Conservation (phyloP, 2,797 vertebrate genomes). For the Cottoperca gobio region DNA sequence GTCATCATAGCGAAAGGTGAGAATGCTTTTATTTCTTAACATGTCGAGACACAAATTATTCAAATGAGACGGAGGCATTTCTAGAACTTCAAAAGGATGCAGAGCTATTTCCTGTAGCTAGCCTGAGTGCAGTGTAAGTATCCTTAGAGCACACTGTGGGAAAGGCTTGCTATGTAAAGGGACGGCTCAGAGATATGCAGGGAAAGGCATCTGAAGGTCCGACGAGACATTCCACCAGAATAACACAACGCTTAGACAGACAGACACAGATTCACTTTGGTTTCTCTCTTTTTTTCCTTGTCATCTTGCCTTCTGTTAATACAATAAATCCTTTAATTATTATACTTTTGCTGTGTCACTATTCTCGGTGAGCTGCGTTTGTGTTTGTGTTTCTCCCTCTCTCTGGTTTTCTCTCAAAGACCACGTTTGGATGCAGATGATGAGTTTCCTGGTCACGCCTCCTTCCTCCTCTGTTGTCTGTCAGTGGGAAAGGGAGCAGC, state of each 20-base stretch:
- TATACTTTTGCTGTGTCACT: not conserved
- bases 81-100: slow-evolving; percentile 34
- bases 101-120: slow-evolving; percentile 31
- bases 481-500: slow-evolving; percentile 59
- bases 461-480: slow-evolving; percentile 62
- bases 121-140: slow-evolving; percentile 45
- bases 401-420: not conserved
- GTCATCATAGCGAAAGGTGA: slow-evolving; percentile 1
- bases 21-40: slow-evolving; percentile 22
- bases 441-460: slow-evolving; percentile 44
- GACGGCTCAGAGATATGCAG: slow-evolving; percentile 42
- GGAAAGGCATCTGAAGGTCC: slow-evolving; percentile 50
- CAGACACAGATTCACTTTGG: slow-evolving; percentile 2
- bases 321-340: not conserved
- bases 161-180: slow-evolving; percentile 25
- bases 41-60: slow-evolving; percentile 13
- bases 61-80: slow-evolving; percentile 39
- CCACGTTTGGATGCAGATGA: slow-evolving; percentile 43
- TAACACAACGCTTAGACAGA: not conserved
- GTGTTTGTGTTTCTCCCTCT: not conserved
- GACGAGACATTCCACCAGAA: slow-evolving; percentile 24
- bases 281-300: slow-evolving; percentile 4
- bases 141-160: not conserved
- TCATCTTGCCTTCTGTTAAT: not conserved
- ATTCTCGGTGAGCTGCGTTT: not conserved